Evolutionary conservation across 2,113 vertebrate species (phyloP), one percentile per base, ranked within the genome.

Genomic region (Ceuthmochares aereus): DNA sequence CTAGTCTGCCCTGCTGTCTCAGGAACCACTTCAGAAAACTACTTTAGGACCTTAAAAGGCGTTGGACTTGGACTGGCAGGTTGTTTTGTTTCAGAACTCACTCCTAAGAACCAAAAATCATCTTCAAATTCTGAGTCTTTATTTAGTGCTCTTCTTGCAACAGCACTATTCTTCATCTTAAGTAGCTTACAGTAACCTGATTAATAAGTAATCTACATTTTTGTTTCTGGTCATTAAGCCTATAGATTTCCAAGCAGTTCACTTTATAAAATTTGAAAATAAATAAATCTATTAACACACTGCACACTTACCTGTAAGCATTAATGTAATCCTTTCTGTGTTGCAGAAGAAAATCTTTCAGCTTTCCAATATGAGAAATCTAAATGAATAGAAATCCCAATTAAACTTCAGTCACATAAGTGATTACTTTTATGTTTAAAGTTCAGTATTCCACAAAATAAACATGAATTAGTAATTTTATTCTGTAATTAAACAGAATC

Each of bases 321-420:
- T 99, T 99, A 85, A 99, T 98, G 67, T 99, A 99, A 96, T 99
- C 99, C 92, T 99, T 99, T 96, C 99, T 98, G 97, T 99, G 99
- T 76, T 99, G 98, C 19, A 99, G 98, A 87, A 99, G 98, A 96
- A 99, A 99, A 93, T 99, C 99, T 96, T 99, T 99, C 96, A 99
- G 98, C 86, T 99, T 99, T 87, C 99, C 99, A 96, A 99, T 99
- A 97, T 99, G 99, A 18, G 98, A 98, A 93, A 99, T 98, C 99
- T 99, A 96, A 84, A 97, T 10, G 4, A 97, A 94, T 1, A 93
- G 73, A 92, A 89, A 93, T 14, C 2, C 43, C 12, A 83, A 91
- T 82, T 86, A 95, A 81, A 75, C 10, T 73, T 56, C 40, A 59
- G 32, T 69, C 30, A 92, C 3, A 25, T 10, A 66, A 40, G 3